Conservation (phyloP, 1,140 invertebrate genomes). For the Spodoptera frugiperda region DNA sequence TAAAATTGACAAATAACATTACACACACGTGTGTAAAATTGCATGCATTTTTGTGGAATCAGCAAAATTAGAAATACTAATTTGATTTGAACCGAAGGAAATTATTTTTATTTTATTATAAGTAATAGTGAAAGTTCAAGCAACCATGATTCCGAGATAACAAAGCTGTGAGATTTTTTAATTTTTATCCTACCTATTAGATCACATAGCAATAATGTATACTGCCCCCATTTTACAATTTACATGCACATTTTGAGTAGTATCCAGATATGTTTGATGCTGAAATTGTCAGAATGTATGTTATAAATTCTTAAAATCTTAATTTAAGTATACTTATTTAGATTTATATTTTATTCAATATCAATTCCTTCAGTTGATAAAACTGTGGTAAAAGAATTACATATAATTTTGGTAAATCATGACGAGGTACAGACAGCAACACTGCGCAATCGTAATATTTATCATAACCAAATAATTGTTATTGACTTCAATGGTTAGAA, state of each 20-base stretch:
- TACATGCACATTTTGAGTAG: slow-evolving; percentile 24
- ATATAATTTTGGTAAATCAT: slow-evolving; percentile 24
- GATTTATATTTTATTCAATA: slow-evolving; percentile 49
- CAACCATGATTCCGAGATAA: background rate
- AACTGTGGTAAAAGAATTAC: slow-evolving; percentile 46
- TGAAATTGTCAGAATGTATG: slow-evolving; percentile 15
- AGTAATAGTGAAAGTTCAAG: too few relatives aligned
- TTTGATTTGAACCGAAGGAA: too few relatives aligned
- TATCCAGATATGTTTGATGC: slow-evolving; percentile 47
- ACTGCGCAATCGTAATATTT: slow-evolving; percentile 9
- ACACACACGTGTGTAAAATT: too few relatives aligned
- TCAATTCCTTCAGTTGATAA: slow-evolving; percentile 65
- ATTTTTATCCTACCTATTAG: background rate
- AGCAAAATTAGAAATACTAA: too few relatives aligned
- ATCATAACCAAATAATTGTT: slow-evolving; percentile 7
- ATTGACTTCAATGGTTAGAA: background rate
- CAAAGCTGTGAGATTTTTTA: background rate
- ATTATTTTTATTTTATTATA: too few relatives aligned
- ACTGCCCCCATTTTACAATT: background rate
- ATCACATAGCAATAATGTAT: slow-evolving; percentile 13
- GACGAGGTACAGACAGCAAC: slow-evolving; percentile 12
- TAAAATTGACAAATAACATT: too few relatives aligned
- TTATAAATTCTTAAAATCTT: slow-evolving; percentile 37
- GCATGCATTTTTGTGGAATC: too few relatives aligned
- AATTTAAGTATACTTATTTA: slow-evolving; percentile 41